Conservation (phyloP, 1,140 invertebrate genomes). For the Uloborus diversus region DNA sequence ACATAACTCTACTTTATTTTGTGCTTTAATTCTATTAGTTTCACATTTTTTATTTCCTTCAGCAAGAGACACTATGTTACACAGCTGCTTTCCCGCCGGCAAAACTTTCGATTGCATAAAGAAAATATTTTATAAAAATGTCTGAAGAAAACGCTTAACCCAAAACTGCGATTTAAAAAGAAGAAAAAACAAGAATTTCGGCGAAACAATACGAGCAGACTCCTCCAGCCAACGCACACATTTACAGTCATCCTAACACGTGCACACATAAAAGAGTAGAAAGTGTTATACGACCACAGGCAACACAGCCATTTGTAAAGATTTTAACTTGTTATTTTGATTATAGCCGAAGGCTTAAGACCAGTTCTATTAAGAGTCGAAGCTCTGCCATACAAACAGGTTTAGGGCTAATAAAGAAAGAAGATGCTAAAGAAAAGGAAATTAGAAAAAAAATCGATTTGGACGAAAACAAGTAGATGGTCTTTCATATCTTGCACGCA, state of each 20-base stretch:
- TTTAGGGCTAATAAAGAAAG: conserved; percentile 29
- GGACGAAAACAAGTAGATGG: background rate
- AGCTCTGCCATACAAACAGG: conserved; percentile 18
- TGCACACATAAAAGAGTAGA: conserved; percentile 5
- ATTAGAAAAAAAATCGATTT: conserved; percentile 29
- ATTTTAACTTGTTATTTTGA: conserved; percentile 21
- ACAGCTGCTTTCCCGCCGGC: no score
- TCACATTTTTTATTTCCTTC: no score
- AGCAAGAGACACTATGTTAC: no score
- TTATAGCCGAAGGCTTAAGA: conserved; percentile 8
- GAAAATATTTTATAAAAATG: conserved; percentile 10
- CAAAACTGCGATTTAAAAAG: background rate
- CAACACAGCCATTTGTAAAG: conserved; percentile 16
- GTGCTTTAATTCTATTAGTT: no score
- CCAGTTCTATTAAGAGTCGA: conserved; percentile 17
- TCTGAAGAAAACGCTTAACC: background rate
- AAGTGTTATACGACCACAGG: conserved; percentile 30
- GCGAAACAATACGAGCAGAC: background rate
- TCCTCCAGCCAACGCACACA: background rate
- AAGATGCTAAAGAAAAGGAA: background rate
- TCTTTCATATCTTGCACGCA: background rate
- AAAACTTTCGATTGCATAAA: background rate
- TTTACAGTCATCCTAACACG: conserved; percentile 8
- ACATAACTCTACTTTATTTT: no score
- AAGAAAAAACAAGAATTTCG: background rate